Conservation (phyloP, 2,888 invertebrate species). For the Drosophila recens region DNA sequence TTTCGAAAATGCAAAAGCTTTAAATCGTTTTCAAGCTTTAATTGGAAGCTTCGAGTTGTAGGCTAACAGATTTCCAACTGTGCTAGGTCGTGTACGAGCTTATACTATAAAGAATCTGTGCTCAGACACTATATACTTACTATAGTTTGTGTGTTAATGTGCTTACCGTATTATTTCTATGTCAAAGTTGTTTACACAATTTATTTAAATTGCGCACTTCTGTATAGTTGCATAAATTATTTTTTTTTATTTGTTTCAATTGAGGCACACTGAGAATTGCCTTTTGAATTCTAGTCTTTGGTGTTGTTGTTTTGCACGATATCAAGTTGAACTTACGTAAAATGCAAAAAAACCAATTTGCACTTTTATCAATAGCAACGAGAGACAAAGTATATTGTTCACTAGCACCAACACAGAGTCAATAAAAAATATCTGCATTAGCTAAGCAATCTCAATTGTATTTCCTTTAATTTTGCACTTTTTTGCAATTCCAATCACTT, state of each 20-base stretch:
- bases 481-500: background rate
- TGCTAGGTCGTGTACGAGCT: slow-evolving; percentile 50
- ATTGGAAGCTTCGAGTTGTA: slow-evolving; percentile 8
- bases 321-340: slow-evolving; percentile 63
- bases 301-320: slow-evolving; percentile 17
- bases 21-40: slow-evolving; percentile 18
- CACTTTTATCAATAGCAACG: slow-evolving; percentile 52
- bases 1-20: slow-evolving; percentile 21
- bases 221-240: background rate
- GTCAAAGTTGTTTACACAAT: background rate
- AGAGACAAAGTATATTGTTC: slow-evolving; percentile 28
- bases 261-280: slow-evolving; percentile 3
- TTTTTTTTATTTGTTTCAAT: background rate
- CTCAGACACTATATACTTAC: slow-evolving; percentile 12
- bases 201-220: slow-evolving; percentile 1
- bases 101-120: background rate
- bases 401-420: slow-evolving; percentile 22
- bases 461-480: background rate
- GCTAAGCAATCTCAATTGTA: slow-evolving; percentile 6
- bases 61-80: slow-evolving; percentile 30
- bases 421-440: background rate
- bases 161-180: slow-evolving; percentile 53
- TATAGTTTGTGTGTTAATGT: background rate
- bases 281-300: slow-evolving; percentile 12
- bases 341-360: slow-evolving; percentile 46